These are phyloP conservation scores for Diploptera punctata DNA, from an alignment of 2,888 invertebrate species.

Conservation along the genomic window DNA sequence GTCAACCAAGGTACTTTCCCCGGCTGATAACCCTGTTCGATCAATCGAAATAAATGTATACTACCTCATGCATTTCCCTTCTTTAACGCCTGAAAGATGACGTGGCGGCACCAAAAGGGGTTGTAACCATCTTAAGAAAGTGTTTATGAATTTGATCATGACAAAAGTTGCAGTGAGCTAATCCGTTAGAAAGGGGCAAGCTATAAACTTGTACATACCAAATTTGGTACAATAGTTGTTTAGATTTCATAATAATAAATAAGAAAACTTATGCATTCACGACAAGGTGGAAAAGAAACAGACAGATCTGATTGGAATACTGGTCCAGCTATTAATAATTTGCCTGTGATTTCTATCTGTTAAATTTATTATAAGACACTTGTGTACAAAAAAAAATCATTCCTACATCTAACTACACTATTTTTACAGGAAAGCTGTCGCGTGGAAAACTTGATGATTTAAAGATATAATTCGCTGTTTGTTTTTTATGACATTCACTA, in stretches of 20 bases:
- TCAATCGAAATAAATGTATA: too few relatives aligned
- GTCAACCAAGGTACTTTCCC: too few relatives aligned
- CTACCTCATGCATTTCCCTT: too few relatives aligned
- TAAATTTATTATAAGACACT: background rate
- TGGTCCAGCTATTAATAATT: conserved; percentile 13
- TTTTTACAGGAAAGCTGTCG: background rate
- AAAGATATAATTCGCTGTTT: background rate
- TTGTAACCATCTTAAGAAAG: background rate
- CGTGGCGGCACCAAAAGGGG: background rate
- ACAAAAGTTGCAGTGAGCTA: background rate
- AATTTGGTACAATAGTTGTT: conserved; percentile 17
- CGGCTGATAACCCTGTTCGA: too few relatives aligned
- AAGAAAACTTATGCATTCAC: background rate
- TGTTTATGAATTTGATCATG: background rate
- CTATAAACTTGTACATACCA: background rate
- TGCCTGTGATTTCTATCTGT: background rate
- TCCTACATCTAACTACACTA: background rate
- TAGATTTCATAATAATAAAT: conserved; percentile 9
- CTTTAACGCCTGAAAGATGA: too few relatives aligned
- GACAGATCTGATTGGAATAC: background rate
- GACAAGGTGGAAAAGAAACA: background rate
- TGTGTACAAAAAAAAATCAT: background rate
- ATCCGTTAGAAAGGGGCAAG: background rate
- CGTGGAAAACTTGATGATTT: background rate
- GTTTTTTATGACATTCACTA: background rate